Evolutionary conservation across 2,797 vertebrate species (phyloP).

Genomic region (Sebastes matsubarae): DNA sequence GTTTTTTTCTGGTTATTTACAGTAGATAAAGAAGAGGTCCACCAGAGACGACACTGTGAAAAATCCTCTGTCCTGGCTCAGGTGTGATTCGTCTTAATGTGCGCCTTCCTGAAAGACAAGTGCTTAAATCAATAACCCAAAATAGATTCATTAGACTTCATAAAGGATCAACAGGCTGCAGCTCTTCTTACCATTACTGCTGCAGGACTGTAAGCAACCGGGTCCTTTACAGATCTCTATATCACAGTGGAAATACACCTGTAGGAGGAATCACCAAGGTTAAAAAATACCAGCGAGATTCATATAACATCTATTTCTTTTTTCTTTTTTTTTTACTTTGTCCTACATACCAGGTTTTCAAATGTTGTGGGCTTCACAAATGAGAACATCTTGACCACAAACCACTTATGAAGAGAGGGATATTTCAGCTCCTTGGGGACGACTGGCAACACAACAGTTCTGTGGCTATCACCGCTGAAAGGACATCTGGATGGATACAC

Average conservation of each 20-base stretch:
- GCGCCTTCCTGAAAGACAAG: constrained; percentile 24
- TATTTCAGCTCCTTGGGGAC: constrained; percentile 29
- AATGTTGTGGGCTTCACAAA: constrained; percentile 49
- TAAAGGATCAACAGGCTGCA: background rate
- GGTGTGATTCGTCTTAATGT: constrained; percentile 19
- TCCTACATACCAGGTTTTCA: constrained; percentile 46
- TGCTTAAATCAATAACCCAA: background rate
- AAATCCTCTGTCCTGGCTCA: background rate
- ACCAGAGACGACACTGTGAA: constrained; percentile 26
- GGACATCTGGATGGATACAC: constrained; percentile 47
- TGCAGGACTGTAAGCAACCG: constrained; percentile 57
- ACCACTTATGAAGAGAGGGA: constrained; percentile 66
- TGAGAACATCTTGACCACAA: constrained; percentile 66
- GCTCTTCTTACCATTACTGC: constrained; percentile 15
- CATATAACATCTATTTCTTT: rapidly evolving
- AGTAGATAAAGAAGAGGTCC: constrained; percentile 45
- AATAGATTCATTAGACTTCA: background rate
- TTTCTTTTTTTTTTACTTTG: background rate
- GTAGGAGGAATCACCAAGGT: background rate
- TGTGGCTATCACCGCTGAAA: constrained; percentile 47
- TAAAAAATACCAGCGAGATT: background rate
- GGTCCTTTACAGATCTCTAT: constrained; percentile 62
- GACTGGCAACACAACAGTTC: constrained; percentile 52
- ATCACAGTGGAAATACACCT: constrained; percentile 73
- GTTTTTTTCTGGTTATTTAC: background rate